Conservation (phyloP, 1,140 invertebrate species). For the Nymphalis io region DNA sequence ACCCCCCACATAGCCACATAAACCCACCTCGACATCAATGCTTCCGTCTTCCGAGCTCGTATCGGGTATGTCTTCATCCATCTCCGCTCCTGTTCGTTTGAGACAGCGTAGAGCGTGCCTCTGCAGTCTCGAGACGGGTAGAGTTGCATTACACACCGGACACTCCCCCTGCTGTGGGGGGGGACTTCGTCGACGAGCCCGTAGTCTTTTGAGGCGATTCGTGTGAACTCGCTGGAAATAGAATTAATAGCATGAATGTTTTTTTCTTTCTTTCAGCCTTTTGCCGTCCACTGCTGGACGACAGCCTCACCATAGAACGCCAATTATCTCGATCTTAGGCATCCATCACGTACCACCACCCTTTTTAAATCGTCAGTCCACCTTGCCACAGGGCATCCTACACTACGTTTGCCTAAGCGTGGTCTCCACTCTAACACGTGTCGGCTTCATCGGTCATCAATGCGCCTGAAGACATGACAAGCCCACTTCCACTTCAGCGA, state of each 20-base stretch:
- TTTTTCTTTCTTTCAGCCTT: too few species aligned
- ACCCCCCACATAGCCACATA: neutral
- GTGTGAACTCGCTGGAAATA: constrained; percentile 58
- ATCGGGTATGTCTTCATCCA: constrained; percentile 65
- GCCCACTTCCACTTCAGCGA: too few species aligned
- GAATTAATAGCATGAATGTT: neutral
- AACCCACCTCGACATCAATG: constrained; percentile 74
- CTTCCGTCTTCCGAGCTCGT: constrained; percentile 70
- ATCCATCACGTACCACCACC: too few species aligned
- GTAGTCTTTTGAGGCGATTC: constrained; percentile 60
- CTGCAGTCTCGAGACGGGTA: constrained; percentile 59
- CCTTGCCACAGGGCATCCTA: too few species aligned
- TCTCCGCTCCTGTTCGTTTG: constrained; percentile 60
- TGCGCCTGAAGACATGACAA: too few species aligned
- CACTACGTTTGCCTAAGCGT: too few species aligned
- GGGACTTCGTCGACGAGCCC: constrained; percentile 54
- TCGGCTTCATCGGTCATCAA: too few species aligned
- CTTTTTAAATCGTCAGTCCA: too few species aligned
- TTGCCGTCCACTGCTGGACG: too few species aligned
- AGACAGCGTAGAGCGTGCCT: constrained; percentile 66
- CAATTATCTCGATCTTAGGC: too few species aligned
- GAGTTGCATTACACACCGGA: constrained; percentile 59
- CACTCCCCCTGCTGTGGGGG: constrained; percentile 62
- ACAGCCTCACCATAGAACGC: too few species aligned
- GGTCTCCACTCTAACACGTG: too few species aligned